A percentile compares a stretch with the other conserved stretches of the same genome.
These are phyloP conservation scores for Bombus vancouverensis DNA, from an alignment of 1,140 invertebrate species.

Conservation along the genomic window DNA sequence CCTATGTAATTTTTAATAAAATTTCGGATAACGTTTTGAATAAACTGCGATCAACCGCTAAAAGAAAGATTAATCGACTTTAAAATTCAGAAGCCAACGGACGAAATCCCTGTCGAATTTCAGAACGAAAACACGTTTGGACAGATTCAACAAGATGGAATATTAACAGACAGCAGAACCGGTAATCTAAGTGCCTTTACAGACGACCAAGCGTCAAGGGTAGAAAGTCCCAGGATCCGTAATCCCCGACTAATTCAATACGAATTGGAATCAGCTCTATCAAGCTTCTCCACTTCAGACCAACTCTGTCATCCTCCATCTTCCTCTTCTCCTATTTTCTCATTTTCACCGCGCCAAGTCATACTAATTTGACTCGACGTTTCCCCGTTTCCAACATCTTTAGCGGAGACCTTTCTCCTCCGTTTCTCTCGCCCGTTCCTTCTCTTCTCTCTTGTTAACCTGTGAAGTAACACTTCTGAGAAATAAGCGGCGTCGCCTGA, in stretches of 20 bases:
- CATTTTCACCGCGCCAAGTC: slow-evolving; percentile 30
- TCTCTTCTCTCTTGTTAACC: background rate
- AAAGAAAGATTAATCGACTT: background rate
- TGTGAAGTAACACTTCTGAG: slow-evolving; percentile 9
- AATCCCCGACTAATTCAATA: slow-evolving; percentile 58
- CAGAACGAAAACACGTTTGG: background rate
- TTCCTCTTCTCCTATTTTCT: slow-evolving; percentile 32
- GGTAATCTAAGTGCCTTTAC: slow-evolving; percentile 36
- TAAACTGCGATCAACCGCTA: background rate
- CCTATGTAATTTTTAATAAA: background rate
- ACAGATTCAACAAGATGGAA: slow-evolving; percentile 10
- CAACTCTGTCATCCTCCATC: too few relatives aligned
- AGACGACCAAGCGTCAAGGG: slow-evolving; percentile 23
- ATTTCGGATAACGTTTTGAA: background rate
- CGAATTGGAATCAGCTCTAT: slow-evolving; percentile 46
- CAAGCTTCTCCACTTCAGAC: background rate
- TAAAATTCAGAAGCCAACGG: background rate
- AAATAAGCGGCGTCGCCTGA: slow-evolving; percentile 35
- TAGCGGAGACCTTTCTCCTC: background rate
- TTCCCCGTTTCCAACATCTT: background rate
- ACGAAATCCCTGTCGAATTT: background rate
- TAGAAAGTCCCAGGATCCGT: slow-evolving; percentile 24
- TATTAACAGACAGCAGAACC: slow-evolving; percentile 22
- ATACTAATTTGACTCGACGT: slow-evolving; percentile 41
- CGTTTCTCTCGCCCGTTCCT: background rate